Percentiles rank a stretch among this genome's conserved stretches.
Conservation (phyloP, 2,113 vertebrate species). For the Festucalex cinctus region DNA sequence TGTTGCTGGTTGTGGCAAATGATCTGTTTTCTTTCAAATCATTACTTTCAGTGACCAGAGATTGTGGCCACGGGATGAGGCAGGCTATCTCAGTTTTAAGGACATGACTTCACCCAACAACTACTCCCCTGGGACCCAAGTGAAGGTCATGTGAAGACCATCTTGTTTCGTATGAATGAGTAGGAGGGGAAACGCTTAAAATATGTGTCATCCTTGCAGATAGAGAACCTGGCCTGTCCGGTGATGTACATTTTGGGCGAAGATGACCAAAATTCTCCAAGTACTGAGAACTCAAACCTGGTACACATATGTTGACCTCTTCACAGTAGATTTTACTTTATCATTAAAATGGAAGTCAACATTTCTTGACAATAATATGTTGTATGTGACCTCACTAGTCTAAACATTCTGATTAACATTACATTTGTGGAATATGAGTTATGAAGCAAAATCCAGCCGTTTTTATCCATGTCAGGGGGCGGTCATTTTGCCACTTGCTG, state of each 20-base stretch:
- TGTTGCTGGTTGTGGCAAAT: too few species aligned
- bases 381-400: too few species aligned
- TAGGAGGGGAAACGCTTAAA: too few species aligned
- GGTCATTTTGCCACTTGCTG: too few species aligned
- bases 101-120: slow-evolving; percentile 24
- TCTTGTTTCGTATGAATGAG: too few species aligned
- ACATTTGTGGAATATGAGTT: too few species aligned
- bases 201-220: slow-evolving; percentile 31
- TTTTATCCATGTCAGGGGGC: too few species aligned
- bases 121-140: slow-evolving; percentile 25
- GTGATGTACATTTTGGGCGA: slow-evolving; percentile 59
- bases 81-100: slow-evolving; percentile 43
- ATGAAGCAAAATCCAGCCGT: too few species aligned
- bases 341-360: too few species aligned
- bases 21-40: not conserved
- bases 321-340: not conserved
- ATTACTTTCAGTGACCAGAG: slow-evolving; percentile 28
- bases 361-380: too few species aligned
- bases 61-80: slow-evolving; percentile 31
- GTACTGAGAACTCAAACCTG: slow-evolving; percentile 50
- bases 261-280: slow-evolving; percentile 53
- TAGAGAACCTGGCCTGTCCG: slow-evolving; percentile 62
- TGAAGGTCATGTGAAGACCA: slow-evolving; percentile 47
- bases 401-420: too few species aligned
- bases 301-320: slow-evolving; percentile 25